phyloP scores from a whole-genome alignment of 2,888 invertebrate species.

The Chaetoderma sp. region DNA sequence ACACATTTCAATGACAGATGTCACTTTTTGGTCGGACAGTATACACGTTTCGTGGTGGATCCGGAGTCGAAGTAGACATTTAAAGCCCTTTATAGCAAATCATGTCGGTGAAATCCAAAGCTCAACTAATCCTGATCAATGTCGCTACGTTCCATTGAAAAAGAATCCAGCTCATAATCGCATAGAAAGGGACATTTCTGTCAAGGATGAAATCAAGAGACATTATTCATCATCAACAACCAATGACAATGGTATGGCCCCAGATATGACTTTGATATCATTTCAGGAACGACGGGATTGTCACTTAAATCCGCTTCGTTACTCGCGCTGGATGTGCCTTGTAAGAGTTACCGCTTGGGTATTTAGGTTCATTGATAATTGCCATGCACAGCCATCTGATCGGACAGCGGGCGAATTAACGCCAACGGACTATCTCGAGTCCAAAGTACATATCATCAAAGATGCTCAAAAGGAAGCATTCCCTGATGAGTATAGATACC shows the following conservation, averaged over 20 bases:
- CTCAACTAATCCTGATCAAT: not conserved
- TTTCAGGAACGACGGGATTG: not conserved
- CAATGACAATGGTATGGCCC: too few species aligned
- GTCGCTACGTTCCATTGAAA: not conserved
- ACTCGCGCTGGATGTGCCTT: constrained; percentile 18
- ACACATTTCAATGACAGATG: not conserved
- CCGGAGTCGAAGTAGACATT: constrained; percentile 5
- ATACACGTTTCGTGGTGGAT: constrained; percentile 18
- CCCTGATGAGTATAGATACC: constrained; percentile 10
- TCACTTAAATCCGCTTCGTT: constrained; percentile 11
- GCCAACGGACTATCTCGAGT: constrained; percentile 3
- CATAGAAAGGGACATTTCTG: not conserved
- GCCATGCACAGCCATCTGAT: not conserved
- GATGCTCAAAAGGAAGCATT: constrained; percentile 17
- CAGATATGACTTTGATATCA: not conserved
- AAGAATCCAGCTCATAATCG: constrained; percentile 19
- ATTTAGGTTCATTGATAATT: constrained; percentile 21
- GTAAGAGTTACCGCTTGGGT: constrained; percentile 15
- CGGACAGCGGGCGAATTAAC: constrained; percentile 4
- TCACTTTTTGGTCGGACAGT: constrained; percentile 25
- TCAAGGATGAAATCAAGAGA: too few species aligned
- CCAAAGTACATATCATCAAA: constrained; percentile 7
- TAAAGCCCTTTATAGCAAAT: constrained; percentile 19
- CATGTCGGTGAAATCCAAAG: constrained; percentile 11
- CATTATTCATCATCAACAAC: too few species aligned